Conservation (phyloP, 2,113 vertebrate species). For the Galbula dea region DNA sequence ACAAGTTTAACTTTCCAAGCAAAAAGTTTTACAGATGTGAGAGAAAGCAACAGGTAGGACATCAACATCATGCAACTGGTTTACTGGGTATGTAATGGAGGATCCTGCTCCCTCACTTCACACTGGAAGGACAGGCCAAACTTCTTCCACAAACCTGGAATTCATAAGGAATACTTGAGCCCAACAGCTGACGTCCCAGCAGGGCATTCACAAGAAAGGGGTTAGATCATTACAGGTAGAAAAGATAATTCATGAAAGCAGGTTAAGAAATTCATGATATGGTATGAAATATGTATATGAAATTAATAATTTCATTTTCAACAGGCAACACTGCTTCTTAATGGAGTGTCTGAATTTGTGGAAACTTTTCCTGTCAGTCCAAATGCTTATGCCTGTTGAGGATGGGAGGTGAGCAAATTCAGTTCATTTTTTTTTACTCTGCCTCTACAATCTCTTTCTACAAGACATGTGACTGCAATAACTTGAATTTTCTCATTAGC, state of each 20-base stretch:
- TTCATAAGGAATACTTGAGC: background rate
- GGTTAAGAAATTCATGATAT: background rate
- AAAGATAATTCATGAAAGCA: background rate
- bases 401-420: background rate
- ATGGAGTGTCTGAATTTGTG: background rate
- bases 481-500: slow-evolving; percentile 27
- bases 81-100: background rate
- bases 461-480: slow-evolving; percentile 25
- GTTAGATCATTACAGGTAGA: background rate
- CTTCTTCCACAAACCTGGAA: background rate
- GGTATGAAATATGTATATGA: background rate
- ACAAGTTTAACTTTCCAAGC: background rate
- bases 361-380: background rate
- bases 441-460: background rate
- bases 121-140: background rate
- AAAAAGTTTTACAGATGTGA: background rate
- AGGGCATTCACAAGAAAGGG: background rate
- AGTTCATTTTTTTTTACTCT: background rate
- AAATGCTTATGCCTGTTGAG: background rate
- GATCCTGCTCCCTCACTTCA: background rate
- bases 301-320: background rate
- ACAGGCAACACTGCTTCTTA: background rate
- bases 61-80: background rate
- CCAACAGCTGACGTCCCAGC: accelerated
- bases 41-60: background rate